Evolutionary conservation across 2,888 invertebrate genomes (phyloP).

Genomic region (Luffia ferchaultella): DNA sequence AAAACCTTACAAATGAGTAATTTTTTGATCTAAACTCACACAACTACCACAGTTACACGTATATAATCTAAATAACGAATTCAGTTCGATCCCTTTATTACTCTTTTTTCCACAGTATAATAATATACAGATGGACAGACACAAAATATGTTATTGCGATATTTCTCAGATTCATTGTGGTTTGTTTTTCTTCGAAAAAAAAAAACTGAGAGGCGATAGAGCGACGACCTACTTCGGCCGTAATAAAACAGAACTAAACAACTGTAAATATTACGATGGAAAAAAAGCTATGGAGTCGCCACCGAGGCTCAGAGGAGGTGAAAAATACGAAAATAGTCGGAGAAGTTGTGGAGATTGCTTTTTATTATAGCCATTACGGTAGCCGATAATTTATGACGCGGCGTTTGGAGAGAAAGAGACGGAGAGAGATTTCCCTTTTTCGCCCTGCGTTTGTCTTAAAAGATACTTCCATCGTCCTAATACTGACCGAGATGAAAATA

Average conservation of each 20-base stretch:
- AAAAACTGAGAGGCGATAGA: conserved; percentile 11
- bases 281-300: not conserved
- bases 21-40: too few species aligned
- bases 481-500: not conserved
- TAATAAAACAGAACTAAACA: not conserved
- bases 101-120: not conserved
- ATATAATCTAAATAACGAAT: too few species aligned
- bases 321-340: not conserved
- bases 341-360: not conserved
- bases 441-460: not conserved
- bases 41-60: too few species aligned
- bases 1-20: too few species aligned
- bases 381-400: not conserved
- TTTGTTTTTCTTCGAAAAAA: not conserved
- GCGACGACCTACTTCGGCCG: not conserved
- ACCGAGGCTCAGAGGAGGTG: not conserved
- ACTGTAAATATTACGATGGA: not conserved
- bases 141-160: not conserved
- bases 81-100: too few species aligned
- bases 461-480: not conserved
- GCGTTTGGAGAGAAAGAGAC: not conserved
- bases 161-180: not conserved
- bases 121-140: not conserved
- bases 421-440: too few species aligned
- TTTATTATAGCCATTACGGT: not conserved